Evolutionary conservation across 1,140 invertebrate genomes (phyloP).

Genomic region (Scylla paramamosain): DNA sequence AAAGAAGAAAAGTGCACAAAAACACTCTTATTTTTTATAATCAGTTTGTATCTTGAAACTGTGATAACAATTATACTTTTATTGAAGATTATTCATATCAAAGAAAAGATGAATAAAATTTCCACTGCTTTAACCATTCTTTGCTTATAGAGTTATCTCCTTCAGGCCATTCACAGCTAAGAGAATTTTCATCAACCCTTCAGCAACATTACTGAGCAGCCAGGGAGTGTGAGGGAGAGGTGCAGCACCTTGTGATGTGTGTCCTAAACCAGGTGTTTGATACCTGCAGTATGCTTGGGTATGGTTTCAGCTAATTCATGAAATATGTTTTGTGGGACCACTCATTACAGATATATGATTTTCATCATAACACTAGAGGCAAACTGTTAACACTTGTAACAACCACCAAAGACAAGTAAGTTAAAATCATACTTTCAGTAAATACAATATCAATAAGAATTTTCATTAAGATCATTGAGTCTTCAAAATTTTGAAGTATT

Average conservation of each 20-base stretch:
- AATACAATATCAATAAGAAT: background rate
- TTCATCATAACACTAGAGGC: background rate
- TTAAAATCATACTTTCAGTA: too few relatives aligned
- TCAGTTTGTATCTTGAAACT: conserved; percentile 11
- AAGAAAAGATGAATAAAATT: background rate
- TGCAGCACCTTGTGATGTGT: background rate
- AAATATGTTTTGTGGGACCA: background rate
- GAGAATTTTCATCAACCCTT: background rate
- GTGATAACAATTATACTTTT: background rate
- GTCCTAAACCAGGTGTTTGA: background rate
- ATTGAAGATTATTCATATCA: background rate
- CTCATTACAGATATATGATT: background rate
- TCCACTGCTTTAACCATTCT: background rate
- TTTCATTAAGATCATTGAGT: background rate
- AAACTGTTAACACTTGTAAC: background rate
- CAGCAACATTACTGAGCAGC: background rate
- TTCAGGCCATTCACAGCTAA: background rate
- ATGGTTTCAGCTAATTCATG: background rate
- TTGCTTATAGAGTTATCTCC: conserved; percentile 6
- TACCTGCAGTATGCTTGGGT: background rate
- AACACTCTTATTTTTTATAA: background rate
- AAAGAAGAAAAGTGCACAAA: too few relatives aligned
- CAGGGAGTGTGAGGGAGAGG: background rate
- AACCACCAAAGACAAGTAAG: background rate
- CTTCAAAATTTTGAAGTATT: background rate